These are phyloP conservation scores for Hirtodrosophila trivittata DNA, from an alignment of 2,888 invertebrate genomes.

Conservation along the genomic window DNA sequence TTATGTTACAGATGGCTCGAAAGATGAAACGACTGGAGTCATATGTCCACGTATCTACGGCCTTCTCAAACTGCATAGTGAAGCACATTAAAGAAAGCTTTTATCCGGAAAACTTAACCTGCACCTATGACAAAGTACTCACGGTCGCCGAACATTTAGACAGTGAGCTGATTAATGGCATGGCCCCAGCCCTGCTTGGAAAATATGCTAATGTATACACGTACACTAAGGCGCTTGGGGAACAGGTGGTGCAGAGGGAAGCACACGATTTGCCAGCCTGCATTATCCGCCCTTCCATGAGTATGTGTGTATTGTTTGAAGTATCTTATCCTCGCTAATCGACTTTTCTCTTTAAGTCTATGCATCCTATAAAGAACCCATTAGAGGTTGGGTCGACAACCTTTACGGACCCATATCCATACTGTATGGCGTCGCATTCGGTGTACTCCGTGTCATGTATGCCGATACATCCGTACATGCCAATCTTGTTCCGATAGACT, in stretches of 20 bases:
- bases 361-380: conserved; percentile 84
- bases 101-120: conserved; percentile 75
- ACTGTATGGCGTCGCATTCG: conserved; percentile 85
- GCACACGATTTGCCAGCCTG: conserved; percentile 86
- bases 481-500: conserved; percentile 84
- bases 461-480: conserved; percentile 73
- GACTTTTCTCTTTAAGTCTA: conserved; percentile 28
- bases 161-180: conserved; percentile 78
- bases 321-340: background rate
- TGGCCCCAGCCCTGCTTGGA: conserved; percentile 64
- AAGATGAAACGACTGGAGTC: conserved; percentile 85
- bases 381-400: conserved; percentile 88
- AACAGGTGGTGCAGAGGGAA: conserved; percentile 86
- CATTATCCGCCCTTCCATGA: conserved; percentile 15
- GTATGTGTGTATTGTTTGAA: background rate
- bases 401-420: conserved; percentile 86
- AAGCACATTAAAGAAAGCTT: conserved; percentile 82
- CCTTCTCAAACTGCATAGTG: conserved; percentile 87
- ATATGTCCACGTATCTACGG: conserved; percentile 88
- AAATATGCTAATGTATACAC: conserved; percentile 88
- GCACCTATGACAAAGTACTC: conserved; percentile 80
- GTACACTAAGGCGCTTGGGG: conserved; percentile 89
- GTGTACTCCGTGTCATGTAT: conserved; percentile 85
- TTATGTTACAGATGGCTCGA: conserved; percentile 87
- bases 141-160: conserved; percentile 75